These are phyloP conservation scores for Lanius ludovicianus DNA, from an alignment of 2,113 vertebrate genomes.

Conservation along the genomic window DNA sequence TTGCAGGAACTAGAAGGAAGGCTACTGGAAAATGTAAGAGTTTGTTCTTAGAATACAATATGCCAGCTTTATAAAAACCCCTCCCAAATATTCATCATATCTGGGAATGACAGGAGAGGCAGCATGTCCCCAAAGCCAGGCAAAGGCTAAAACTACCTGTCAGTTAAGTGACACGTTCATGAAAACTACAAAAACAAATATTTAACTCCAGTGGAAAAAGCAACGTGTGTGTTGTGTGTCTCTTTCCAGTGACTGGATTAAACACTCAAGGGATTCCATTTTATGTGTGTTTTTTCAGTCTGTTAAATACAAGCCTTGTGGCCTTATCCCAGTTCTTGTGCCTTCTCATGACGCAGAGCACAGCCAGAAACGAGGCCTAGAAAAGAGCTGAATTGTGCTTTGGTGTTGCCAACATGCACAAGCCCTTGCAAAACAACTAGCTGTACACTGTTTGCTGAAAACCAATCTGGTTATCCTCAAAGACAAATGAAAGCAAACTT, in stretches of 20 bases:
- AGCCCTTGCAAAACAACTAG: background rate
- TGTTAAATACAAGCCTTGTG: fast-evolving
- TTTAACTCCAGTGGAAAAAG: background rate
- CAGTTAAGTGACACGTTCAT: background rate
- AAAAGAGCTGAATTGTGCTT: background rate
- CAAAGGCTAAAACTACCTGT: background rate
- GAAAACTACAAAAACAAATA: background rate
- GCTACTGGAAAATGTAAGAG: background rate
- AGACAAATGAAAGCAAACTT: background rate
- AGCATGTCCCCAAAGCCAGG: background rate
- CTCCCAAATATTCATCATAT: background rate
- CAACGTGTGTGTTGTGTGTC: fast-evolving
- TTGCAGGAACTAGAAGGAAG: background rate
- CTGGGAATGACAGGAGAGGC: background rate
- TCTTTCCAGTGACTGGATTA: background rate
- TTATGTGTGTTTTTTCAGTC: background rate
- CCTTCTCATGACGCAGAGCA: background rate
- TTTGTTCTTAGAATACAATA: background rate
- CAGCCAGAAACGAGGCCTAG: background rate
- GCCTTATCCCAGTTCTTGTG: background rate
- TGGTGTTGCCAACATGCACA: background rate
- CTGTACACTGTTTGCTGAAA: background rate
- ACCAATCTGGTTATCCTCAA: background rate
- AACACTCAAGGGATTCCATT: background rate
- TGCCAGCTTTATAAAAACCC: background rate